phyloP scores from a whole-genome alignment of 2,888 invertebrate species.

The Lasioglossum calceatum region DNA sequence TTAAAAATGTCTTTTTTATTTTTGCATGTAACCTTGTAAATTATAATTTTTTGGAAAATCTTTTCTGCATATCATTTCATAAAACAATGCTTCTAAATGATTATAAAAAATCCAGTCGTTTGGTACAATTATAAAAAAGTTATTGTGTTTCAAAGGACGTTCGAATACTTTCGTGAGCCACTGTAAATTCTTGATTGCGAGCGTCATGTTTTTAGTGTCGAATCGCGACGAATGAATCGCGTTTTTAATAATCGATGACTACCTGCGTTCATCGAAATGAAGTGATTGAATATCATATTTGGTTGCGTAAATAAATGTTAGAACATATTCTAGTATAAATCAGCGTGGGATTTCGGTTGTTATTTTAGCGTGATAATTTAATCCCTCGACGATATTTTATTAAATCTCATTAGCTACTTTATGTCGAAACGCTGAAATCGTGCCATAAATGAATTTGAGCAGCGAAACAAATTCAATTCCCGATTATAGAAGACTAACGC shows the following conservation, averaged over 20 bases:
- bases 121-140: too few relatives aligned
- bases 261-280: neutral
- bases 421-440: neutral
- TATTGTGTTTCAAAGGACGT: too few relatives aligned
- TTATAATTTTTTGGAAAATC: too few relatives aligned
- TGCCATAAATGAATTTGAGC: too few relatives aligned
- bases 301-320: neutral
- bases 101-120: too few relatives aligned
- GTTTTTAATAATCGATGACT: neutral
- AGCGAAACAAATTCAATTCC: conserved; percentile 32
- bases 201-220: too few relatives aligned
- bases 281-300: neutral
- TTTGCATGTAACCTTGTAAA: too few relatives aligned
- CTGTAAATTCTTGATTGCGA: neutral
- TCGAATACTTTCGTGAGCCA: too few relatives aligned
- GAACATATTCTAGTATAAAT: neutral
- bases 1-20: too few relatives aligned
- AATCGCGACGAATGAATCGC: neutral
- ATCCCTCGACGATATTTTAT: neutral
- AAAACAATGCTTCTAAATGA: too few relatives aligned
- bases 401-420: neutral
- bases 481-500: conserved; percentile 16
- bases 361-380: neutral
- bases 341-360: neutral
- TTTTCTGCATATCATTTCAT: too few relatives aligned